Percentiles rank a stretch among this genome's conserved stretches.
phyloP scores from a whole-genome alignment of 2,888 invertebrate genomes.

The Ecliptopera silaceata region DNA sequence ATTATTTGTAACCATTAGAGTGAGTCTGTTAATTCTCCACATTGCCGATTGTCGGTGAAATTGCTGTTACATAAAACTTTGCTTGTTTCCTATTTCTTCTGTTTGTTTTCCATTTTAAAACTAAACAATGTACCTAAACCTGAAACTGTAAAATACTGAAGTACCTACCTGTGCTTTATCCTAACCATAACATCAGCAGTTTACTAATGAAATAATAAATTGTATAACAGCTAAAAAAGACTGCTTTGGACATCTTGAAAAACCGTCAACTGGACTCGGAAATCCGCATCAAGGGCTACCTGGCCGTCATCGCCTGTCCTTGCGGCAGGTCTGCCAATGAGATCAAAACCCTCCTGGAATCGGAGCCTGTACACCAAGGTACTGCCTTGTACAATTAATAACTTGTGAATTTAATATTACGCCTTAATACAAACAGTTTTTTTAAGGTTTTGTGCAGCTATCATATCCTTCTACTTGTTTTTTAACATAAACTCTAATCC shows the following conservation, averaged over 20 bases:
- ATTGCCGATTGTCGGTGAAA: no score
- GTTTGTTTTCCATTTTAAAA: no score
- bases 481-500: no score
- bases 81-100: no score
- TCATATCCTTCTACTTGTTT: no score
- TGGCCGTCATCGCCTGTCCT: slow-evolving; percentile 89
- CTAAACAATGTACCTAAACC: no score
- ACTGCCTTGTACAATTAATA: not conserved
- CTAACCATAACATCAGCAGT: no score
- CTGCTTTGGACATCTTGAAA: slow-evolving; percentile 85
- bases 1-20: not conserved
- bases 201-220: not conserved
- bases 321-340: slow-evolving; percentile 86
- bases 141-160: no score
- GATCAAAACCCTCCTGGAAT: slow-evolving; percentile 87
- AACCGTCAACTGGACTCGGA: slow-evolving; percentile 92
- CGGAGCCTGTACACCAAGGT: slow-evolving; percentile 90
- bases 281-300: slow-evolving; percentile 93
- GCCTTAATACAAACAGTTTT: not conserved
- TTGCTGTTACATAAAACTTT: no score
- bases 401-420: not conserved
- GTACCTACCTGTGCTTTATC: no score
- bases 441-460: not conserved
- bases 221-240: slow-evolving; percentile 67
- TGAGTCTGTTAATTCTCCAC: no score